A percentile compares a stretch with the other conserved stretches of the same genome.
phyloP scores from a whole-genome alignment of 2,888 invertebrate genomes.

The Autographa pulchrina region DNA sequence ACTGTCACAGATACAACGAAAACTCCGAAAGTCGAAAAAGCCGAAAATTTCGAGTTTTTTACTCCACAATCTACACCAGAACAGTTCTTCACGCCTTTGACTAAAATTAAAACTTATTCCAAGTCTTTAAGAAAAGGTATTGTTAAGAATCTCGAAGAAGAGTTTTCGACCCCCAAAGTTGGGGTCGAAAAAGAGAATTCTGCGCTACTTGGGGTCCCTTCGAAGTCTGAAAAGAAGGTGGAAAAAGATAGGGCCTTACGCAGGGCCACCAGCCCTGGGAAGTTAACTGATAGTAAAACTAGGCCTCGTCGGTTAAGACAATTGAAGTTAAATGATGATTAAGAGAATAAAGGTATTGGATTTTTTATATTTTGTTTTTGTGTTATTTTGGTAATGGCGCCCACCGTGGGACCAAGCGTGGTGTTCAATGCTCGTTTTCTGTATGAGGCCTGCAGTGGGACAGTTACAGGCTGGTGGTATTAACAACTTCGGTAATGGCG shows the following conservation, averaged over 20 bases:
- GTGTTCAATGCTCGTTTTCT: no score
- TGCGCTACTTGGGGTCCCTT: slow-evolving; percentile 30
- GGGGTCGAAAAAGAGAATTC: slow-evolving; percentile 24
- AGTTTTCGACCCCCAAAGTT: slow-evolving; percentile 73
- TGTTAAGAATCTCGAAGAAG: slow-evolving; percentile 79
- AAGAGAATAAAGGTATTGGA: slow-evolving; percentile 40
- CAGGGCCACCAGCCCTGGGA: slow-evolving; percentile 78
- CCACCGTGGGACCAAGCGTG: no score
- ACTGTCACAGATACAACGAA: slow-evolving; percentile 62
- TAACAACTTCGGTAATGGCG: no score
- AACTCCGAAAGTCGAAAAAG: slow-evolving; percentile 34
- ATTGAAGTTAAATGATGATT: slow-evolving; percentile 41
- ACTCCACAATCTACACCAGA: slow-evolving; percentile 75
- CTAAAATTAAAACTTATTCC: slow-evolving; percentile 74
- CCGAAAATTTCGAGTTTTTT: slow-evolving; percentile 63
- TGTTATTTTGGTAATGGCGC: not conserved
- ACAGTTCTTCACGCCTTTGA: slow-evolving; percentile 79
- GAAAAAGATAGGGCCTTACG: slow-evolving; percentile 60
- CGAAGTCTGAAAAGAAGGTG: slow-evolving; percentile 28
- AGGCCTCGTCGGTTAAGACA: slow-evolving; percentile 59
- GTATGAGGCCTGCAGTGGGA: no score
- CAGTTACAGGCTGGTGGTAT: no score
- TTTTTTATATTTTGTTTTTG: slow-evolving; percentile 19
- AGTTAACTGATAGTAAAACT: slow-evolving; percentile 59
- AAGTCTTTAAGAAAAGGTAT: slow-evolving; percentile 69